phyloP scores from a whole-genome alignment of 2,113 vertebrate species.

The Myodes glareolus region DNA sequence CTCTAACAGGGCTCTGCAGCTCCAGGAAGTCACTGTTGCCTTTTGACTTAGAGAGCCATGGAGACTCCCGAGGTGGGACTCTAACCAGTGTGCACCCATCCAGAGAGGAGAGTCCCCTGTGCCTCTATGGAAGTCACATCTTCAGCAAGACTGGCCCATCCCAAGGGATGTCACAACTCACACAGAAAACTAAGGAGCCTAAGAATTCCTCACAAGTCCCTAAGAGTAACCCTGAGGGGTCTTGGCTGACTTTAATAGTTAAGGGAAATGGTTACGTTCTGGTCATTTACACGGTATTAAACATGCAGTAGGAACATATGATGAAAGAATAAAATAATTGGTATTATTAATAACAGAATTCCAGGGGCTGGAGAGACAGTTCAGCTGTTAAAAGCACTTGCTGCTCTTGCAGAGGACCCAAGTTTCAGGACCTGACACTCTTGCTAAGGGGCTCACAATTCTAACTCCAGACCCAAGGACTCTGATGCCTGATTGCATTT shows the following conservation, averaged over 20 bases:
- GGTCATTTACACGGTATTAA: not conserved
- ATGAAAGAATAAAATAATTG: not conserved
- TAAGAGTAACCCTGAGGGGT: not conserved
- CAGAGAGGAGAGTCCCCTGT: too few species aligned
- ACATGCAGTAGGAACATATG: not conserved
- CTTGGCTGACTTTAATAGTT: not conserved
- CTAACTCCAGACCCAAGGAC: not conserved
- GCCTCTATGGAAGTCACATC: not conserved
- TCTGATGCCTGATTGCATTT: not conserved
- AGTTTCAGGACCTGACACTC: not conserved
- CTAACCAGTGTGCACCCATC: not conserved
- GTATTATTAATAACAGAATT: not conserved
- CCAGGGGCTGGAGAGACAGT: not conserved
- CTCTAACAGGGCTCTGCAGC: not conserved
- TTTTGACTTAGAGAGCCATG: not conserved
- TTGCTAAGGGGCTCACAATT: not conserved
- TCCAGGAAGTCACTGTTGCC: not conserved
- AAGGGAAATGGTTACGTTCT: not conserved
- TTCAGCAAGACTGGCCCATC: not conserved
- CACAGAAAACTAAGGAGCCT: not conserved
- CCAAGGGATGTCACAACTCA: not conserved
- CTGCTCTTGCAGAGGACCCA: not conserved
- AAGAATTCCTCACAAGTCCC: not conserved
- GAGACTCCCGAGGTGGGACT: not conserved
- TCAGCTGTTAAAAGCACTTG: not conserved